Base-by-base conservation (phyloP, 2,888 invertebrate species). In the Linnaemya tessellans region DNA sequence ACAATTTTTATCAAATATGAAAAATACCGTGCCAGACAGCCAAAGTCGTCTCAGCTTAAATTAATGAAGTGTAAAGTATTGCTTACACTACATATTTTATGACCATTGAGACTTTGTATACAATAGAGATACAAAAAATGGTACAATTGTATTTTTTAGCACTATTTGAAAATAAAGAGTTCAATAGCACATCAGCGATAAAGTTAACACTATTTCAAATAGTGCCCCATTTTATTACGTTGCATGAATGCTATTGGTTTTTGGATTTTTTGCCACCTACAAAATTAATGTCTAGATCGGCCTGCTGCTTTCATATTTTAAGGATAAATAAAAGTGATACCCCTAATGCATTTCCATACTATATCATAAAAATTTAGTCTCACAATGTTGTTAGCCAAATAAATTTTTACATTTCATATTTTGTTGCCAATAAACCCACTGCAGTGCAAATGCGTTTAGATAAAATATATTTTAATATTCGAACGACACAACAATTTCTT, bases 391-490 rank as follows among this genome's bases (percentile, higher is more conserved):
- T 15, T 65, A 5, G 5, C 20, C 3, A 62, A 38, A 41, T 46
- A 8, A 13, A 38, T 46, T 38, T n/a, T 73, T 62, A 62, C 46
- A 25, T 20, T 51, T 11, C 4, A 1, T 51, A 49, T 71, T 60
- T 62, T 49, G 9, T 22, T 58, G 77, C 43, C 77, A 65, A 77
- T 67, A 77, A 77, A 77, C 56, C 54, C 41, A 67, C 41, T 77
- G 65, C 77, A 77, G 65, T 43, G 30, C 9, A 65, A 77, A 56
- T 64, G 43, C 8, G 38, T 38, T 46, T 41, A 54, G 30, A 64
- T 60, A n/a, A 62, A 49, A 49, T 51, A 41, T 41, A 25, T 64
- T 0, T 75, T 58, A 41, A 64, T n/a, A 38, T 41, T 54, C 25
- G 30, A 64, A 51, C 41, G 41, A 25, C 25, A 51, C 20, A 25